These are phyloP conservation scores for Stegostoma tigrinum DNA, from an alignment of 2,113 vertebrate species.

Conservation along the genomic window DNA sequence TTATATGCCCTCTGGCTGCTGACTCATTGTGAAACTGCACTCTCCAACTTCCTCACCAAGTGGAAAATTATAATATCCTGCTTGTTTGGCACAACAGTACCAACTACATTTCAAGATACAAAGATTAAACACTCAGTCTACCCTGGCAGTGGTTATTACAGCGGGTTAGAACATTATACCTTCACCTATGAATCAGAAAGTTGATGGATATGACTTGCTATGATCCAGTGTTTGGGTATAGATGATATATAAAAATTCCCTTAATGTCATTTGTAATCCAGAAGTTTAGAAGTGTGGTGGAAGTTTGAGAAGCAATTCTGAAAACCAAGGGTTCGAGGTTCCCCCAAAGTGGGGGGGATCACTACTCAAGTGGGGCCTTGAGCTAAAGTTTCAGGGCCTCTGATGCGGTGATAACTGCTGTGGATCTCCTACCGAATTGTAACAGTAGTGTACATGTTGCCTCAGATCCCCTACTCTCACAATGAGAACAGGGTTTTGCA, in stretches of 20 bases:
- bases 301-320: not conserved
- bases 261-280: not conserved
- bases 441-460: no score
- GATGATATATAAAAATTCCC: not conserved
- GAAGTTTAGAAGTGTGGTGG: not conserved
- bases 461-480: no score
- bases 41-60: not conserved
- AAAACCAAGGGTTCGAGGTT: not conserved
- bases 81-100: not conserved
- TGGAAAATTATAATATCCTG: not conserved
- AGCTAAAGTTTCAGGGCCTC: no score
- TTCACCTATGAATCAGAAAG: not conserved
- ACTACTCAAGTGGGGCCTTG: no score
- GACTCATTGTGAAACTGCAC: not conserved
- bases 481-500: no score
- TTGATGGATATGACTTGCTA: not conserved
- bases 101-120: not conserved
- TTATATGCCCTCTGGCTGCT: no score
- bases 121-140: not conserved
- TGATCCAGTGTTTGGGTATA: not conserved
- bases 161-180: not conserved
- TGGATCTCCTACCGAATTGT: no score
- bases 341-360: no score
- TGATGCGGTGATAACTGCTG: no score
- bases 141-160: not conserved